Base-by-base conservation (phyloP, 1,140 invertebrate species). In the Dysdera silvatica region DNA sequence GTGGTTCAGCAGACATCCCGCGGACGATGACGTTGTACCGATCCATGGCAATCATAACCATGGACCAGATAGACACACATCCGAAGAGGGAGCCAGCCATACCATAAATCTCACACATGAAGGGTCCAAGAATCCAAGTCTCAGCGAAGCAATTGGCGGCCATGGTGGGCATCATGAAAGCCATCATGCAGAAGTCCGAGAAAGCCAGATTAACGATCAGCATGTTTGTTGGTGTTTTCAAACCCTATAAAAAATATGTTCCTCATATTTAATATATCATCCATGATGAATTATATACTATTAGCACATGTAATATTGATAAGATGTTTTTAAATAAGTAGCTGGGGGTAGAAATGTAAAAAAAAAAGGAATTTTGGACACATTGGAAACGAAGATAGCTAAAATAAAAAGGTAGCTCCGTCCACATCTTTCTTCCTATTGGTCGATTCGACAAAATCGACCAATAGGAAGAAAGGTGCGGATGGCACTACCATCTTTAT, bases 171-270 rank as follows among this genome's bases (percentile, higher is more conserved):
- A 74, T 74, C 85, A 90, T 89, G 57, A 76, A 76, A 58, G 85
- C 78, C 88, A 92, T 93, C 86, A 94, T 92, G 35, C 85, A 75
- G 71, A 93, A 90, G 72, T 94, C 89, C 10, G 87, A 89, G 73
- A 91, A 84, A 7, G 89, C 89, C 68, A 93, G 78, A 76, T 93
- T 93, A 41, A 91, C 82, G 12, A 91, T 85, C 31, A 91, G 79
- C 56, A 91, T 74, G 75, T 93, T 93, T 58, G 88, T 88, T 14
- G 89, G 89, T 18, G 87, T 89, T 68, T 87, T 82, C 2, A 91
- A 81, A 43, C 78, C 77, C 61, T 63, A 45, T 5, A 53, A 53
- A 20, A 10, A 45, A 4, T 40, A n/a, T n/a, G n/a, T n/a, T n/a
- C n/a, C n/a, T n/a, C n/a, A n/a, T n/a, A n/a, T n/a, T n/a, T n/a